Evolutionary conservation across 2,888 invertebrate genomes (phyloP).

Genomic region (Drosophila paramelanica): DNA sequence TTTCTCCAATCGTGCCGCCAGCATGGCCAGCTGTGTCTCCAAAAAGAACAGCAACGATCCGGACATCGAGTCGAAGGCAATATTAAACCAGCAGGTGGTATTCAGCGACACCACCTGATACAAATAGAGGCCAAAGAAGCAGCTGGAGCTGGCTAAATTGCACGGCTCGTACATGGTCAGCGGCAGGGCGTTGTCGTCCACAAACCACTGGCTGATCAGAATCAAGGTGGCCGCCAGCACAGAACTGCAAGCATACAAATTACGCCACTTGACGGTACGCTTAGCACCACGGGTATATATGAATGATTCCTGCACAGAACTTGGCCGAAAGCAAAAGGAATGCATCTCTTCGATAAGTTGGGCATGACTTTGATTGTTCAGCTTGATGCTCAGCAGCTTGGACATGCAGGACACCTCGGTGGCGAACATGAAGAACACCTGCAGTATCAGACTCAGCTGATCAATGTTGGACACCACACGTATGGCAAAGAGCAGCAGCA

Average conservation of each 20-base stretch:
- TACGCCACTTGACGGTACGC: constrained; percentile 44
- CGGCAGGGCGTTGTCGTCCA: constrained; percentile 50
- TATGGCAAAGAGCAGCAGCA: constrained; percentile 66
- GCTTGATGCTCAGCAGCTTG: constrained; percentile 57
- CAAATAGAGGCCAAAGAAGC: constrained; percentile 55
- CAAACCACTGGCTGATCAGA: constrained; percentile 52
- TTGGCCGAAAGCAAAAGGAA: constrained; percentile 29
- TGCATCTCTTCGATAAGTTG: constrained; percentile 48
- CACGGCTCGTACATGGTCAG: constrained; percentile 69
- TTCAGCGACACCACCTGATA: constrained; percentile 59
- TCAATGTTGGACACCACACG: constrained; percentile 56
- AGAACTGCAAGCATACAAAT: constrained; percentile 54
- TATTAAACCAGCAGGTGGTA: constrained; percentile 67
- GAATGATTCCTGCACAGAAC: constrained; percentile 33
- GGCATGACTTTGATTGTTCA: constrained; percentile 32
- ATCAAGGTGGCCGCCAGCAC: constrained; percentile 47
- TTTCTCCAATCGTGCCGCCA: constrained; percentile 64
- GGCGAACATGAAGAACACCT: constrained; percentile 72
- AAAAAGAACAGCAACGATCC: constrained; percentile 61
- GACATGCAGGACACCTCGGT: constrained; percentile 67
- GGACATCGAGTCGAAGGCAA: constrained; percentile 72
- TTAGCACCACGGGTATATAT: constrained; percentile 23
- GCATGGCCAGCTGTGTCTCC: constrained; percentile 67
- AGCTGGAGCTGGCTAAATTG: constrained; percentile 25
- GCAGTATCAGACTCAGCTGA: constrained; percentile 63